Evolutionary conservation across 2,113 vertebrate genomes (phyloP), one percentile per base, ranked within the genome.

Genomic region (Odobenus rosmarus): DNA sequence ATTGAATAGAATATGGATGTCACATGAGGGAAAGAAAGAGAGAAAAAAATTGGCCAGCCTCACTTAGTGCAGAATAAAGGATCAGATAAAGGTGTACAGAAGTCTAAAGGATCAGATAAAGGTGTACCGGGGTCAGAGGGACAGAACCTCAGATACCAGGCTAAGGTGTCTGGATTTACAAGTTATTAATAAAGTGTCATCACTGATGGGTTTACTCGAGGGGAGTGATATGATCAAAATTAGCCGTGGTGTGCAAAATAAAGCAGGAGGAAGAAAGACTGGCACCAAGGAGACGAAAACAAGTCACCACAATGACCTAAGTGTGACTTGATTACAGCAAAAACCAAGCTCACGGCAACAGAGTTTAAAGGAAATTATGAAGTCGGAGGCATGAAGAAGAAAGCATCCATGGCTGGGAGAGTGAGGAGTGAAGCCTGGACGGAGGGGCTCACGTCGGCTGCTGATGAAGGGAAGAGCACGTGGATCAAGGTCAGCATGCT

Each of bases 401-500:
- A n/a, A 26, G 23, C 57, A 3, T 46, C 6, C 19, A 0, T 0
- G 9, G 57, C n/a, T 5, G 57, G 31, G 36, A 9, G 46, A 39
- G 33, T 11, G 53, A 61, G 39, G 5, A 51, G 4, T 0, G 11
- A 53, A 19, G 28, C 28, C 71, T 57, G 36, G 8, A 51, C 21
- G 7, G 28, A 33, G 21, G 72, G 53, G 11, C n/a, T 39, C 18
- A 4, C 0, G 33, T 12, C 49, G 7, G 7, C 23, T 0, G 28
- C 10, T n/a, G 31, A 6, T 1, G 74, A 49, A 39, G 53, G 42
- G 9, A 12, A 31, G 28, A 9, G 26, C 10, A 0, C 9, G 0
- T 3, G 4, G 36, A 36, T 13, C 6, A 1, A 11, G 3, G 46
- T 19, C 28, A 7, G 49, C 1, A 1, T 0, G 5, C 51, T 49